Percentiles rank a stretch among this genome's conserved stretches.
Evolutionary conservation across 2,797 vertebrate species (phyloP).

Genomic region (Taeniopygia guttata): DNA sequence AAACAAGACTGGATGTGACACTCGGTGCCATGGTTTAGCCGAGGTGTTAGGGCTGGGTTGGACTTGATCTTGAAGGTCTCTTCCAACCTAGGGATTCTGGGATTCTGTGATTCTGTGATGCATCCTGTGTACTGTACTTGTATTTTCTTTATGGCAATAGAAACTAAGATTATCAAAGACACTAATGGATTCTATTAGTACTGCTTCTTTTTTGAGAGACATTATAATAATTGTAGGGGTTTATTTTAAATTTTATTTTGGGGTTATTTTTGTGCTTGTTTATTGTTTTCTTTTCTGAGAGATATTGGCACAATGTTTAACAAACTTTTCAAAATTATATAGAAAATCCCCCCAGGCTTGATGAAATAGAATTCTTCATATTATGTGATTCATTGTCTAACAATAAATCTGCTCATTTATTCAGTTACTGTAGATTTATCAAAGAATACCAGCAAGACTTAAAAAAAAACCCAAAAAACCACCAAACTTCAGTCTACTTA

Average conservation of each 20-base stretch:
- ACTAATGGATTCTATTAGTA: not conserved
- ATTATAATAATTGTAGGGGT: not conserved
- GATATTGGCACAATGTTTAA: not conserved
- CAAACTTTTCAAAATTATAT: not conserved
- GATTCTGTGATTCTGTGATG: not conserved
- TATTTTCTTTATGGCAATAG: not conserved
- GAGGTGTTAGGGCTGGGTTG: not conserved
- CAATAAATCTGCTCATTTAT: not conserved
- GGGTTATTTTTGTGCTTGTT: rapidly evolving
- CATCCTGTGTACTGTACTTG: not conserved
- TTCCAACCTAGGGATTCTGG: not conserved
- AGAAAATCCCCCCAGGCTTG: not conserved
- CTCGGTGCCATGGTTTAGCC: rapidly evolving
- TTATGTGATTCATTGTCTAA: not conserved
- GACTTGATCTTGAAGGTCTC: not conserved
- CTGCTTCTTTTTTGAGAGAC: not conserved
- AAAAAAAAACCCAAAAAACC: not conserved
- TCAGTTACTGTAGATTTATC: not conserved
- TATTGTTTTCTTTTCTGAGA: not conserved
- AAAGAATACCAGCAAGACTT: not conserved
- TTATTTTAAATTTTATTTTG: not conserved
- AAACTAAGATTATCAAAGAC: not conserved
- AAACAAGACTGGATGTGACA: not conserved
- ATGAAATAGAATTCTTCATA: not conserved
- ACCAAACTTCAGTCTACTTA: rapidly evolving